Base-by-base conservation (phyloP, 2,113 vertebrate species). In the Antigone vipio region DNA sequence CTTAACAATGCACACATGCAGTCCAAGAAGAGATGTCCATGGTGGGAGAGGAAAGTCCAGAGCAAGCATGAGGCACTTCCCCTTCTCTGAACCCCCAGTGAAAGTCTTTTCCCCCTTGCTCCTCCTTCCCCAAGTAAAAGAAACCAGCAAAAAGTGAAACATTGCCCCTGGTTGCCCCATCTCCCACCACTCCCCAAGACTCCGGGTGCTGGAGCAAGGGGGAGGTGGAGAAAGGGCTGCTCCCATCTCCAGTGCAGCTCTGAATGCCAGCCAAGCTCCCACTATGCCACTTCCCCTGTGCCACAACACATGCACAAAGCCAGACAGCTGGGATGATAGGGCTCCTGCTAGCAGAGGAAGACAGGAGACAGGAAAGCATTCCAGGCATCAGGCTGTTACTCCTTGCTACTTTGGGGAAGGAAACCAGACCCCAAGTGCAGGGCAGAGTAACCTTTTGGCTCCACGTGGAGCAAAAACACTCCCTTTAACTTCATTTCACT, bases 161-260 rank as follows among this genome's bases (percentile, higher is more conserved):
- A 47, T 0, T 74, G 32, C 3, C 2, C 15, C 6, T 0, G 2
- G 11, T 2, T 4, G 1, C 12, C 11, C 15, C 18, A 49, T n/a
- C n/a, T 77, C 50, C 35, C 38, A 20, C 42, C 3, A 14, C 5
- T n/a, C 15, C 9, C 2, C 7, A 9, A 42, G 44, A 58, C 5
- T 66, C 24, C 55, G 5, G 3, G 4, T 7, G n/a, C 6, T 52
- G 45, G 16, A 77, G 18, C 42, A 90, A 75, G 19, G 1, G 14
- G 7, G 12, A 59, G 44, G 35, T 18, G 18, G 32, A 74, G 7
- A 47, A 40, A 90, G 12, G 21, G 35, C 38, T 90, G 26, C 16
- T 77, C 15, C 35, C 30, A 47, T n/a, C 23, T 72, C 56, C 20
- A 27, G 21, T 68, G 29, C 26, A 35, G 62, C 34, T 72, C 47